Evolutionary conservation across 2,888 invertebrate genomes (phyloP).

Genomic region (Margaritifera margaritifera): DNA sequence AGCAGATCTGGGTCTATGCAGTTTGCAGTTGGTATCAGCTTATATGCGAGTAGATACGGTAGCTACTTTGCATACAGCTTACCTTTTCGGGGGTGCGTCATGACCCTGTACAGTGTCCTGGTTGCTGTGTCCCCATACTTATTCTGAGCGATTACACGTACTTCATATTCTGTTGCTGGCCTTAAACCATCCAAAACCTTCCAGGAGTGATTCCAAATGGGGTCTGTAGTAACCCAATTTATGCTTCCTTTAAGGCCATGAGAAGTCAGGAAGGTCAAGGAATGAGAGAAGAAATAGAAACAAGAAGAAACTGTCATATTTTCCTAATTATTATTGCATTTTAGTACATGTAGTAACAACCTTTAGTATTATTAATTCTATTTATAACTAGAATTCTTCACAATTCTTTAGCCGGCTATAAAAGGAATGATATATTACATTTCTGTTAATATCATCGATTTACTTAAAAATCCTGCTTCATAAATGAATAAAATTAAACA

Average conservation of each 20-base stretch:
- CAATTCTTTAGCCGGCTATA: too few relatives aligned
- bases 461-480: too few relatives aligned
- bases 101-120: constrained; percentile 44
- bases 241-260: constrained; percentile 38
- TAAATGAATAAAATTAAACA: too few relatives aligned
- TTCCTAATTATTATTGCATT: background rate
- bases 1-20: too few relatives aligned
- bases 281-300: constrained; percentile 13
- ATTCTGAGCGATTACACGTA: constrained; percentile 56
- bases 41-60: too few relatives aligned
- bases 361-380: too few relatives aligned
- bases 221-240: constrained; percentile 46
- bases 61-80: background rate
- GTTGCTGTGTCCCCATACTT: constrained; percentile 56
- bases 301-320: constrained; percentile 8
- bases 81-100: constrained; percentile 42
- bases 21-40: too few relatives aligned
- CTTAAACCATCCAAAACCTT: constrained; percentile 49
- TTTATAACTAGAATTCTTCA: too few relatives aligned
- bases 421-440: too few relatives aligned
- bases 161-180: constrained; percentile 53
- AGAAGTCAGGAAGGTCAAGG: constrained; percentile 6
- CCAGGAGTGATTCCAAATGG: constrained; percentile 53
- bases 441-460: too few relatives aligned
- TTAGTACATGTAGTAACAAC: background rate